Base-by-base conservation (phyloP, 2,113 vertebrate species). In the Cebidichthys violaceus region DNA sequence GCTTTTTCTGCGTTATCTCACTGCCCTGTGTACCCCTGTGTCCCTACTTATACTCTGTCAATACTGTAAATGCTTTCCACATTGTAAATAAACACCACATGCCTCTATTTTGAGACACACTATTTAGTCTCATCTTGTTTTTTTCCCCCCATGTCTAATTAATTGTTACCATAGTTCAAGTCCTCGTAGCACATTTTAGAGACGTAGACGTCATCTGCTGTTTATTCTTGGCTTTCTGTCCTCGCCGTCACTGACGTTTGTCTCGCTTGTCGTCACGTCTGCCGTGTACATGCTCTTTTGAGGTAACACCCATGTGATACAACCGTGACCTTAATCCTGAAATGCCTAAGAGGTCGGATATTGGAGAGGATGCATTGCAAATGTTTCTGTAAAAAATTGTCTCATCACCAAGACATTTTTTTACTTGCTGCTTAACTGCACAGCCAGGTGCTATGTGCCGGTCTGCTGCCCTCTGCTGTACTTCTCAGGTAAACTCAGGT, bases 261-360 rank as follows among this genome's bases (percentile, higher is more conserved):
- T 72, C 64, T 75, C 43, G 52, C 69, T 80, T 75, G 82, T 83
- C 76, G 67, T 81, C 73, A 33, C 72, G 66, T 79, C 73, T 54
- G 57, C 50, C 66, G 1, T 73, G 62, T 50, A 52, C 45, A 75
- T 83, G 70, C 77, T 87, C 81, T 73, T 80, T 83, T 69, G 50
- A 86, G 83, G 70, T 52, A 69, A 69, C 86, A 77, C 67, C 54
- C 67, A 35, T 47, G 50, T 70, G 87, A 91, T 87, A 81, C 79
- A 83, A 37, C 75, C 33, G 22, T 74, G 75, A 88, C 87, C 78
- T 86, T 86, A 39, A 71, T 72, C 60, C 70, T 41, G 33, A 76
- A 71, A 88, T 85, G 77, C 45, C 71, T 67, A 29, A 60, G 68
- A 69, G 87, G 83, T 54, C 14, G 7, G 27, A 85, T 35, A 45